These are phyloP conservation scores for Coregonus ussuriensis DNA, from an alignment of 2,797 vertebrate species.

Conservation along the genomic window DNA sequence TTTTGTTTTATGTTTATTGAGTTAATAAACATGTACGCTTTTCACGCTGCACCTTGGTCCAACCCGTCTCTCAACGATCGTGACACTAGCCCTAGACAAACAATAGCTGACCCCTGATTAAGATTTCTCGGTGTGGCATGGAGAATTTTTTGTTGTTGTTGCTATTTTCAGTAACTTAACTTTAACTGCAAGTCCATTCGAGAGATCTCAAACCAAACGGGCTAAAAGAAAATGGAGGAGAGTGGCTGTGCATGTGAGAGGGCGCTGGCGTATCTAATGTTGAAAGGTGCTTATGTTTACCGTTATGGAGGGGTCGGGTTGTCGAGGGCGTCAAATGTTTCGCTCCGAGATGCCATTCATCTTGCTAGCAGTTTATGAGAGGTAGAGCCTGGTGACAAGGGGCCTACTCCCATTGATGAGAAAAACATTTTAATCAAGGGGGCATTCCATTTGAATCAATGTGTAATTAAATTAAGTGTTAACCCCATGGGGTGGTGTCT, in stretches of 20 bases:
- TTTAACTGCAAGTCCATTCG: neutral
- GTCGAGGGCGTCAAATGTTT: constrained; percentile 59
- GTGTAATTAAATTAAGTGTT: neutral
- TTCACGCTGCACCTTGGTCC: too few species aligned
- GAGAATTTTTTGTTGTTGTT: neutral
- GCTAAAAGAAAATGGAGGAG: constrained; percentile 23
- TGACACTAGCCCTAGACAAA: neutral
- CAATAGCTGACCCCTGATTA: too few species aligned
- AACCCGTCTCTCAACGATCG: too few species aligned
- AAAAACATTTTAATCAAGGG: constrained; percentile 36
- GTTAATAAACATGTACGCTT: too few species aligned
- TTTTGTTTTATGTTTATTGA: too few species aligned
- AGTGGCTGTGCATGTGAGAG: constrained; percentile 26
- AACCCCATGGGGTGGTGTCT: neutral
- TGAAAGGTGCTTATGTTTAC: constrained; percentile 55
- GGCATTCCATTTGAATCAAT: constrained; percentile 22
- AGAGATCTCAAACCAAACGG: constrained; percentile 18
- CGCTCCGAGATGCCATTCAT: constrained; percentile 53
- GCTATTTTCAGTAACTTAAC: neutral
- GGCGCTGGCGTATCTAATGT: constrained; percentile 39
- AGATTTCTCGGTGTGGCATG: neutral
- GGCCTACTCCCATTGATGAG: constrained; percentile 20
- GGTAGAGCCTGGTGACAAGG: constrained; percentile 38
- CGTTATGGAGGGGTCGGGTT: constrained; percentile 51
- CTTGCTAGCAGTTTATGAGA: constrained; percentile 35